phyloP scores from a whole-genome alignment of 2,888 invertebrate species.

The Drosophila neotestacea region DNA sequence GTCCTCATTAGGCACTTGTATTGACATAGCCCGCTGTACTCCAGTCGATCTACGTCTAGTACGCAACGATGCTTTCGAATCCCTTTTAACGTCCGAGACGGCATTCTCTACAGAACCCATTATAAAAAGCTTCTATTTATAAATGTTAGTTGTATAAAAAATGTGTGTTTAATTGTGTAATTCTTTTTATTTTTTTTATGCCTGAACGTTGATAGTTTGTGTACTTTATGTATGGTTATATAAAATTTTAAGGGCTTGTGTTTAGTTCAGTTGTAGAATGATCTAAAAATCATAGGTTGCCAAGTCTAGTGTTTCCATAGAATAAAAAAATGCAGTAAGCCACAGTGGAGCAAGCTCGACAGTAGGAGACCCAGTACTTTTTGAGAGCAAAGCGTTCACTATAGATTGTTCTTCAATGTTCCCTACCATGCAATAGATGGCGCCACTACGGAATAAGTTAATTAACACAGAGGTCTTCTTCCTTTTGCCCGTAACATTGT shows the following conservation, averaged over 20 bases:
- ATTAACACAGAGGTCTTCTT: no score
- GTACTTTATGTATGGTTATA: background rate
- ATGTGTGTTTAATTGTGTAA: background rate
- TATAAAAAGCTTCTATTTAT: background rate
- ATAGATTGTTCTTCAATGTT: no score
- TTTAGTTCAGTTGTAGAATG: background rate
- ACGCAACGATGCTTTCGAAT: background rate
- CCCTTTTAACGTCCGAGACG: background rate
- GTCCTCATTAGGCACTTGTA: constrained; percentile 33
- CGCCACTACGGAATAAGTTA: no score
- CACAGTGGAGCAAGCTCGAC: no score
- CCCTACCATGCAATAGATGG: no score
- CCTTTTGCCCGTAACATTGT: no score
- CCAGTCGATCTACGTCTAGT: background rate
- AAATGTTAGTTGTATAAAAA: background rate
- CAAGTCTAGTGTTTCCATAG: no score
- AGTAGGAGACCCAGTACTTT: no score
- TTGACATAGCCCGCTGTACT: background rate
- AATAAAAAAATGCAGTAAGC: no score
- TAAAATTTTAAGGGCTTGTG: background rate
- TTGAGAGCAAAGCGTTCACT: no score
- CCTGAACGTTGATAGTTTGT: background rate
- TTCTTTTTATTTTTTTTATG: background rate
- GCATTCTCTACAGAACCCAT: background rate
- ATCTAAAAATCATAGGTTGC: background rate